Evolutionary conservation across 2,797 vertebrate species (phyloP), one percentile per base, ranked within the genome.

Genomic region (Paguma larvata): DNA sequence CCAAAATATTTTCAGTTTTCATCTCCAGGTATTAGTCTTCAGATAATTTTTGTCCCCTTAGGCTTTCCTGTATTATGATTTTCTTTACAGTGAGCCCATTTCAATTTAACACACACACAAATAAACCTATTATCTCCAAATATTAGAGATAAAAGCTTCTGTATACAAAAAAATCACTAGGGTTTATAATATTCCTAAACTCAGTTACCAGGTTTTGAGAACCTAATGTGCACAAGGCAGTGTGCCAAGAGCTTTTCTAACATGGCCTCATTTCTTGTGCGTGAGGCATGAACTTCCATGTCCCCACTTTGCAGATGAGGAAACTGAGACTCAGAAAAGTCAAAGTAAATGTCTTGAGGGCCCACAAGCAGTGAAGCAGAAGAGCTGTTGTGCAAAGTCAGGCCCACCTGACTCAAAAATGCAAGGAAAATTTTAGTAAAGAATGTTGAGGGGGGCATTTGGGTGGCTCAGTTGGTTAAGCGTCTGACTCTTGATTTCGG

Each of bases 1-100:
- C 56, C 19, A 89, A 94, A 79, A 85, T 79, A 92, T 90, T 86
- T 89, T 75, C 48, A 92, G 23, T 79, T n/a, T 27, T 85, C 53
- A 85, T 89, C 68, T 84, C 48, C 38, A 85, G 68, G 53, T 86
- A 16, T 85, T 91, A 63, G n/a, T 68, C 30, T 95, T 85, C 27
- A 68, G 9, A 18, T 72, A n/a, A 75, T 56, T 87, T 91, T 93
- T 78, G 70, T 32, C 92, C 83, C 12, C 30, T 89, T 44, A 27
- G 4, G n/a, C 11, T 70, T 72, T 85, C 80, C 48, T 32, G 5
- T 84, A n/a, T 80, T 89, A 6, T 63, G 32, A 84, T 63, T 87
- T 73, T 85, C 48, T 89, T 95, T 85, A 65, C 46, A 68, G 91
- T 38, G 9, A 86, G 6, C 34, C 48, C 62, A 63, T 85, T 94